Percentiles rank a stretch among this genome's conserved stretches.
Conservation (phyloP, 2,797 vertebrate species). For the Gymnothorax javanicus region DNA sequence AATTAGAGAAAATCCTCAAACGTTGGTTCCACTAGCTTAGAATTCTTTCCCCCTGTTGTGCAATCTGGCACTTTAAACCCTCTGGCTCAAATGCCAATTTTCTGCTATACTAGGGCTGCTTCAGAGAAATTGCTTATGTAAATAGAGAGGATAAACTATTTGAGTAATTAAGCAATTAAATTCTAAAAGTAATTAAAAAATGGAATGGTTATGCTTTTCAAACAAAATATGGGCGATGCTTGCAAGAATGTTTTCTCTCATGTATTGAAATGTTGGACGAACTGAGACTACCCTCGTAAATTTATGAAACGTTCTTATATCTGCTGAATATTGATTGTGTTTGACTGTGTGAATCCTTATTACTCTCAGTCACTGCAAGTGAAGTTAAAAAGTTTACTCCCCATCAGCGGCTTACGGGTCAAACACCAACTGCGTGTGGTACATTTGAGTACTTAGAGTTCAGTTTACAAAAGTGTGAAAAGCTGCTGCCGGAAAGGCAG, state of each 20-base stretch:
- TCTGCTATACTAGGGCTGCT: slow-evolving; percentile 72
- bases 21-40: slow-evolving; percentile 71
- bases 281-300: background rate
- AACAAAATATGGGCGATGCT: background rate
- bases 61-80: slow-evolving; percentile 67
- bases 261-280: background rate
- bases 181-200: slow-evolving; percentile 73
- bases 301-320: background rate
- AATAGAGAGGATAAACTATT: slow-evolving; percentile 72
- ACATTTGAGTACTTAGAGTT: background rate
- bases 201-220: slow-evolving; percentile 56
- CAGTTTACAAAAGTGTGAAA: background rate
- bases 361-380: background rate
- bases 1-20: slow-evolving; percentile 69
- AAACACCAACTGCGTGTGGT: background rate
- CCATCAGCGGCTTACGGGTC: background rate
- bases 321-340: background rate
- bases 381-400: background rate
- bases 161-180: slow-evolving; percentile 76
- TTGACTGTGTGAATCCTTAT: background rate
- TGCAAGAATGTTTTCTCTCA: background rate
- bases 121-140: slow-evolving; percentile 68
- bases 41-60: slow-evolving; percentile 59
- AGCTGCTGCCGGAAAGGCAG: background rate
- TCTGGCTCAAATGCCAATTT: slow-evolving; percentile 74